phyloP scores from a whole-genome alignment of 2,113 vertebrate genomes.

The Colinus virginianus region DNA sequence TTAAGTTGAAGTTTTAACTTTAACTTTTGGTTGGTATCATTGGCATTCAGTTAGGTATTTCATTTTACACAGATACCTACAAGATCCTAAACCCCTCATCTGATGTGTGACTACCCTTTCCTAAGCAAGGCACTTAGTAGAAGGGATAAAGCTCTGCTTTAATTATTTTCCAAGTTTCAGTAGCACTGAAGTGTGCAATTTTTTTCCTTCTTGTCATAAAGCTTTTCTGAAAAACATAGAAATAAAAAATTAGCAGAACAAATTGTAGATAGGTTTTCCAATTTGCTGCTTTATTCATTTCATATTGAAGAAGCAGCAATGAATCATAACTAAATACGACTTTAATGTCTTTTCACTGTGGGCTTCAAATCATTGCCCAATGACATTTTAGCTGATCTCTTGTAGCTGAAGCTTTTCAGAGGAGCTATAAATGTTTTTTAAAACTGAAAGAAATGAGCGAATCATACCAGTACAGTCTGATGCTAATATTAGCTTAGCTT shows the following conservation, averaged over 20 bases:
- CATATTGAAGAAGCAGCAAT: slow-evolving; percentile 36
- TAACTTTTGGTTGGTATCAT: background rate
- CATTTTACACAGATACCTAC: background rate
- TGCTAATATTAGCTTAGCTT: background rate
- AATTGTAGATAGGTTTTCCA: slow-evolving; percentile 18
- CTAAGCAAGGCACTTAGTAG: background rate
- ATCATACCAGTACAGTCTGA: background rate
- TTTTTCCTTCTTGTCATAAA: background rate
- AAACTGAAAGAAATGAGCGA: background rate
- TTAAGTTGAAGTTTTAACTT: background rate
- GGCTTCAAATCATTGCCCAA: slow-evolving; percentile 17
- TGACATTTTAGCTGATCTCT: slow-evolving; percentile 21
- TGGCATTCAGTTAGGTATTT: background rate
- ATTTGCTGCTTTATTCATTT: slow-evolving; percentile 39
- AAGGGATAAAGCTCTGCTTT: background rate
- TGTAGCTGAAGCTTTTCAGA: slow-evolving; percentile 13
- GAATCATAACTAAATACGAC: slow-evolving; percentile 38
- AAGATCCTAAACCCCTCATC: background rate
- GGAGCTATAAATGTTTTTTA: background rate
- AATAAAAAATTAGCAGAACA: slow-evolving; percentile 10
- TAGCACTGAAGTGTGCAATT: background rate
- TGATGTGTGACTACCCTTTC: background rate
- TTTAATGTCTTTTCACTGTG: slow-evolving; percentile 22
- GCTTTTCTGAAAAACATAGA: background rate
- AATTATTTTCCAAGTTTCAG: background rate